A percentile compares a stretch with the other conserved stretches of the same genome.
Evolutionary conservation across 2,797 vertebrate genomes (phyloP).

Genomic region (Tolypeutes matacus): DNA sequence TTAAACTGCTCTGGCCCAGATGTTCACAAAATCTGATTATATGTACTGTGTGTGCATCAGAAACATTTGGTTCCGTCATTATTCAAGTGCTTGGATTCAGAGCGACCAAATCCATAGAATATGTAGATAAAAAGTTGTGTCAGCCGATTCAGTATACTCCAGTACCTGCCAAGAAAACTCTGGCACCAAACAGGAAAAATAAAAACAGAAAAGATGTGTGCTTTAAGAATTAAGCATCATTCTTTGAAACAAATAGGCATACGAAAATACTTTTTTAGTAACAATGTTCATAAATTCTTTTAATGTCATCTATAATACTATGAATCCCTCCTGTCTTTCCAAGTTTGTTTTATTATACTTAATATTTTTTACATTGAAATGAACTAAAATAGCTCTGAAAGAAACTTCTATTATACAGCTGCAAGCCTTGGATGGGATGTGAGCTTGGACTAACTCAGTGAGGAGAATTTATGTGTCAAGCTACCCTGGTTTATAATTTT

Average conservation of each 20-base stretch:
- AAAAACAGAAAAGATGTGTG: slow-evolving; percentile 56
- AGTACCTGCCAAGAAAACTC: slow-evolving; percentile 63
- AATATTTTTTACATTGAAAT: slow-evolving; percentile 55
- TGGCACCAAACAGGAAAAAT: slow-evolving; percentile 42
- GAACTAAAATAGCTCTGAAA: slow-evolving; percentile 71
- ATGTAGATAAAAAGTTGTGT: slow-evolving; percentile 35
- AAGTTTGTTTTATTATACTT: slow-evolving; percentile 51
- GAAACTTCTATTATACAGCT: slow-evolving; percentile 35
- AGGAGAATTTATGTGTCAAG: slow-evolving; percentile 59
- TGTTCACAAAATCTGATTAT: slow-evolving; percentile 9
- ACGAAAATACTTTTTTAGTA: slow-evolving; percentile 23
- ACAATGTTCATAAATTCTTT: slow-evolving; percentile 70
- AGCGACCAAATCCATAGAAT: background rate
- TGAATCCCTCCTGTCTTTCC: slow-evolving; percentile 52
- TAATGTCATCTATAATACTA: slow-evolving; percentile 10
- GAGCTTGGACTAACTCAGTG: background rate
- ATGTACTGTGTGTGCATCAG: background rate
- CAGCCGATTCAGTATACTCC: slow-evolving; percentile 4
- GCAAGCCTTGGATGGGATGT: slow-evolving; percentile 22
- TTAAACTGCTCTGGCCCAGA: background rate
- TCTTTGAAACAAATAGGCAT: slow-evolving; percentile 61
- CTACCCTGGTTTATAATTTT: slow-evolving; percentile 32
- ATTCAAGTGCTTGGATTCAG: slow-evolving; percentile 59
- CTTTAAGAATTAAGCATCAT: slow-evolving; percentile 63
- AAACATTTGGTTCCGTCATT: background rate